Evolutionary conservation across 2,797 vertebrate species (phyloP), one percentile per base, ranked within the genome.

Genomic region (Distichodus sexfasciatus): DNA sequence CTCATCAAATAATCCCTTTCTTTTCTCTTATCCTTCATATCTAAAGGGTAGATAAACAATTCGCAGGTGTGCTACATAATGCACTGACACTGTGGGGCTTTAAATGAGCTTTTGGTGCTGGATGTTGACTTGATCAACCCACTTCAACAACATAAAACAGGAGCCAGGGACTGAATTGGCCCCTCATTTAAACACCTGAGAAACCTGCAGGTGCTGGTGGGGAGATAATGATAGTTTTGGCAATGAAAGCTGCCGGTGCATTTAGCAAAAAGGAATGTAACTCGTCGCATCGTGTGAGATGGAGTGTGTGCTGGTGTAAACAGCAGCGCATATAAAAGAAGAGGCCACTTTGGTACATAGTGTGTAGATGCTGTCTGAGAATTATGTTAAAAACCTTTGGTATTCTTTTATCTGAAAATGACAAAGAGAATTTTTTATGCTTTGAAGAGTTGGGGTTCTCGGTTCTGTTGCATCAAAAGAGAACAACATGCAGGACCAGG

Each of bases 161-260:
- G 69, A 75, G 76, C 51, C 54, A 81, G 59, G 81, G 70, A 66
- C 69, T 68, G 66, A 67, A 53, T 40, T 80, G 75, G 64, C 47
- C 75, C 71, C 73, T 69, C 48, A 59, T 71, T 59, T 40, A 72
- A 73, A 75, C 69, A 70, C 72, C 58, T 79, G 81, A 83, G 68
- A 67, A 76, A 36, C 61, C 69, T 72, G 66, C 75, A 82, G 71
- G 77, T 74, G 76, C 66, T 69, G 57, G 41, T 60, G 61, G 71
- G 51, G 63, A 67, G 80, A 78, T 83, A 83, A 87, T 87, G 81
- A 75, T 77, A 48, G 64, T 87, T 88, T 88, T 89, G 87, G 84
- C 84, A 50, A 60, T 14, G 38, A 2, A 54, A 21, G 14, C 66
- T 51, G 40, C 38, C 31, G 17, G 72, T 2, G 26, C 53, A 41